A percentile compares a stretch with the other conserved stretches of the same genome.
Evolutionary conservation across 2,113 vertebrate genomes (phyloP).

Genomic region (Catharus minimus): DNA sequence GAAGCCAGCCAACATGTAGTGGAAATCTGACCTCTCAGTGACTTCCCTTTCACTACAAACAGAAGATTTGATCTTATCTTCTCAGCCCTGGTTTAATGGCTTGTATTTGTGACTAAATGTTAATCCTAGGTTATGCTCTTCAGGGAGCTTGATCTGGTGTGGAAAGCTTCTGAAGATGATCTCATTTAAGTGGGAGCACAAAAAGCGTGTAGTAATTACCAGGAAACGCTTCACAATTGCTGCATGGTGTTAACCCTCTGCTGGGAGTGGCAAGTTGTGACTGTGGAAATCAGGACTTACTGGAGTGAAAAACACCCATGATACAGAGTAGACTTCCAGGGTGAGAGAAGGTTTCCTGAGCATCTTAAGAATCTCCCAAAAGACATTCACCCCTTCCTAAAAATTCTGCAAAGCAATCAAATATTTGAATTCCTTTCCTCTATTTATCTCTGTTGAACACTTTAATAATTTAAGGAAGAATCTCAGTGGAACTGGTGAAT

Average conservation of each 20-base stretch:
- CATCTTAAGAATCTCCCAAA: not conserved
- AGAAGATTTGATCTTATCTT: not conserved
- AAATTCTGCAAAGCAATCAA: not conserved
- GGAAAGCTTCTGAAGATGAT: not conserved
- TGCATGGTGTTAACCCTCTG: not conserved
- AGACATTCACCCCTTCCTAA: not conserved
- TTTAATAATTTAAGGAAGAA: not conserved
- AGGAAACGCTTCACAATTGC: not conserved
- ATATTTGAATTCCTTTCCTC: not conserved
- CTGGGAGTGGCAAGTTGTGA: not conserved
- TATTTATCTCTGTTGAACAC: not conserved
- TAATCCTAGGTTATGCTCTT: not conserved
- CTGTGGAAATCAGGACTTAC: not conserved
- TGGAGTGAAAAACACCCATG: fast-evolving
- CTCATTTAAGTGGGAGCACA: not conserved
- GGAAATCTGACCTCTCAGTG: not conserved
- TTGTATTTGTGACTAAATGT: constrained; percentile 2
- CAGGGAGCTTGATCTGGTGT: not conserved
- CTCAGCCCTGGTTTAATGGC: not conserved
- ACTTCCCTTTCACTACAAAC: not conserved
- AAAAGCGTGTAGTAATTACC: not conserved
- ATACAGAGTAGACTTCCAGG: not conserved
- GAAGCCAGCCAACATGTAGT: not conserved
- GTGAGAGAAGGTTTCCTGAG: not conserved
- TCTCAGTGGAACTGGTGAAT: not conserved